These are phyloP conservation scores for Brachionus rotundiformis DNA, from an alignment of 1,140 invertebrate species.

Conservation along the genomic window DNA sequence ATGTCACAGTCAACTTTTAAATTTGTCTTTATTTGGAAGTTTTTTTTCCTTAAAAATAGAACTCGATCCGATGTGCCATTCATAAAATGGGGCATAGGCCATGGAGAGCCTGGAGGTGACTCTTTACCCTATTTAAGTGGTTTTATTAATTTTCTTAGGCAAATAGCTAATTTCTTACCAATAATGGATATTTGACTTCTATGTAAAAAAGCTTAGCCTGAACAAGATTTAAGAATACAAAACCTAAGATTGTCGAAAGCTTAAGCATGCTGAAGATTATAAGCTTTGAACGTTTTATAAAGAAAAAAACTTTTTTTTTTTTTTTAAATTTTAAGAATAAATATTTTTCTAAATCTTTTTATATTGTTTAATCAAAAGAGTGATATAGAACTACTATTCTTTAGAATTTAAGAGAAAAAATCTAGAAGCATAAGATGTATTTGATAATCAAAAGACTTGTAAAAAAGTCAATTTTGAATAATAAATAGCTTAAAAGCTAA, in stretches of 20 bases:
- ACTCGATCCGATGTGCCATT: conserved; percentile 30
- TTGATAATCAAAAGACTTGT: background rate
- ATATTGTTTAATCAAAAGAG: conserved; percentile 2
- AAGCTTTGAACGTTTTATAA: background rate
- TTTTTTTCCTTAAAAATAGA: conserved; percentile 34
- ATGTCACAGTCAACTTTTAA: conserved; percentile 42
- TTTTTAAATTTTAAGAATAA: background rate
- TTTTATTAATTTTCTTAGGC: background rate
- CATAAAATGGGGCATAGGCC: conserved; percentile 49
- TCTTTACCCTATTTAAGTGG: conserved; percentile 21
- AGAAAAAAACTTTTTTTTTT: background rate
- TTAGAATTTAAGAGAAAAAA: background rate
- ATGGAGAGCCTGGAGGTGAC: conserved; percentile 49
- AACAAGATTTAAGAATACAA: background rate
- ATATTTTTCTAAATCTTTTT: background rate
- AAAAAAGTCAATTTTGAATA: background rate
- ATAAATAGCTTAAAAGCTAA: background rate
- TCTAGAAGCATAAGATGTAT: background rate
- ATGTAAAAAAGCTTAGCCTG: conserved; percentile 41
- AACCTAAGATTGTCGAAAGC: background rate
- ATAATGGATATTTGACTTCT: conserved; percentile 52
- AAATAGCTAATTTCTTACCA: background rate
- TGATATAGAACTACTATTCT: background rate
- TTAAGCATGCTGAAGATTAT: conserved; percentile 14
- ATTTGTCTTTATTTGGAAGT: conserved; percentile 40